Conservation (phyloP, 2,113 vertebrate species). For the Lepus europaeus region DNA sequence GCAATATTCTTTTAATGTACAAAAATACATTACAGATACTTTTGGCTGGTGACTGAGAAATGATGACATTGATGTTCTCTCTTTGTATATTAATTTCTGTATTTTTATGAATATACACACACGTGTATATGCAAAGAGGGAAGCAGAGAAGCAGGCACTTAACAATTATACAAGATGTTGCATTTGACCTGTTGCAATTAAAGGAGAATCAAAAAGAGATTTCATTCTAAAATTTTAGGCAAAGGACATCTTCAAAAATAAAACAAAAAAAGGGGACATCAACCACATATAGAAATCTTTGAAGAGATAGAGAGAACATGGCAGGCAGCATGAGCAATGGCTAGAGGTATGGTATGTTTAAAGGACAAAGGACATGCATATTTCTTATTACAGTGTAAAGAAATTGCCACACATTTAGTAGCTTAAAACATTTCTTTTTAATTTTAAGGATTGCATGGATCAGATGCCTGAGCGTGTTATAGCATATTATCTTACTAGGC, state of each 20-base stretch:
- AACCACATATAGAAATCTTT: rapidly evolving
- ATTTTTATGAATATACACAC: neutral
- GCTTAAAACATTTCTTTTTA: neutral
- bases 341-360: neutral
- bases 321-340: neutral
- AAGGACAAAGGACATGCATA: neutral
- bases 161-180: neutral
- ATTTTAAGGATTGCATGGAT: neutral
- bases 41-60: neutral
- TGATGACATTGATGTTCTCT: neutral
- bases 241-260: neutral
- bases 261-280: neutral
- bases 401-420: neutral
- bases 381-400: neutral
- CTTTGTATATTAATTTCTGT: neutral
- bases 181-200: neutral
- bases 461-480: neutral
- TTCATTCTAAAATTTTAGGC: neutral
- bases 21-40: neutral
- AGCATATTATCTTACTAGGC: neutral
- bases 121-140: no score
- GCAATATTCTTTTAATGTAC: neutral
- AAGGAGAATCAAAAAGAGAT: neutral
- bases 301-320: neutral
- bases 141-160: neutral